Evolutionary conservation across 2,888 invertebrate genomes (phyloP), one percentile per base, ranked within the genome.

Genomic region (Watsonalla binaria): DNA sequence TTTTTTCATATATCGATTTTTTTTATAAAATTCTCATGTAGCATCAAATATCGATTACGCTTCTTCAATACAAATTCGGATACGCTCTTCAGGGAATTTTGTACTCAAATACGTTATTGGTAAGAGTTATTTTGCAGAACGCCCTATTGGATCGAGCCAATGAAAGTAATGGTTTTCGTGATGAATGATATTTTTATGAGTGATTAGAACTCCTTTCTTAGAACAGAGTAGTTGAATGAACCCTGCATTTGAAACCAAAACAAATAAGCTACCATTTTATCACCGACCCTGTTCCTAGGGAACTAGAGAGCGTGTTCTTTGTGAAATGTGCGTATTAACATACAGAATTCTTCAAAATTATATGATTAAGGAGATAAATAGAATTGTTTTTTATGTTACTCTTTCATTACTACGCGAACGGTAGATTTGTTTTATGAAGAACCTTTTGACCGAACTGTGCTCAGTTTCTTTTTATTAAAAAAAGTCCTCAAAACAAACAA

Each of bases 1-100:
- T 13, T 35, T 33, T 4, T 4, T 0, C 34, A 34, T 2, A 33
- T 8, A 13, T 34, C n/a, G 5, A 6, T 13, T 13, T 46, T 46
- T 46, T 47, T 14, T 14, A 48, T 14, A 11, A 49, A 49, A 49
- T 37, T 37, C 14, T n/a, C n/a, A n/a, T n/a, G n/a, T n/a, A 63
- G 66, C 71, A 73, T 77, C 66, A 70, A 73, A 73, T 74, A 76
- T 77, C 72, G 76, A 79, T 78, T 76, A 74, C 60, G 65, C 57
- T 68, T 62, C 61, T 70, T 71, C 66, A 72, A 76, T 73, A 70
- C 68, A 66, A 65, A 59, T 60, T 54, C 56, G 54, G 51, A 45
- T 46, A 54, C 37, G 14, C 56, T 53, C 51, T 45, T 35, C 51
- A 61, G 54, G 56, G 53, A 52, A 69, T 62, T 71, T 69, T 57